Evolutionary conservation across 2,113 vertebrate genomes (phyloP).

Genomic region (Phycodurus eques): DNA sequence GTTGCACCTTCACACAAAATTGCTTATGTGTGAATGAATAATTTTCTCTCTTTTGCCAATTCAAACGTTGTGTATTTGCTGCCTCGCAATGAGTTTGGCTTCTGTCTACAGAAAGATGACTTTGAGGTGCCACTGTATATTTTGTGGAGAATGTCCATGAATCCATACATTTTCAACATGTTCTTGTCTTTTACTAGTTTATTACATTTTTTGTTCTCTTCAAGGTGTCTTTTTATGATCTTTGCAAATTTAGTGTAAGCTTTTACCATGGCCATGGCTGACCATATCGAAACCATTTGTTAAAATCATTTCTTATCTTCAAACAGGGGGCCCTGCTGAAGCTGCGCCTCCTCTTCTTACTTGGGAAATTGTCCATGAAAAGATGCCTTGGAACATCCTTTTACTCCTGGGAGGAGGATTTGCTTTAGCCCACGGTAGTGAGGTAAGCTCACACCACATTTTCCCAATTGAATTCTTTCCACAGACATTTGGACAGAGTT

Average conservation of each 20-base stretch:
- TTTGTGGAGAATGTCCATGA: constrained; percentile 4
- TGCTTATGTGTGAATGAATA: constrained; percentile 26
- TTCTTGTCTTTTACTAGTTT: constrained; percentile 1
- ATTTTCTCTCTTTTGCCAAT: constrained; percentile 30
- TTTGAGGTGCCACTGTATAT: constrained; percentile 26
- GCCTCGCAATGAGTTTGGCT: constrained; percentile 25
- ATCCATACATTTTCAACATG: constrained; percentile 5
- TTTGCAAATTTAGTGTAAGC: constrained; percentile 1
- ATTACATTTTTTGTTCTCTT: constrained; percentile 23
- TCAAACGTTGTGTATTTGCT: constrained; percentile 48
- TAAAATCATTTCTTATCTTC: not conserved
- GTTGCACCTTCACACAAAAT: constrained; percentile 28
- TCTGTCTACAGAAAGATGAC: constrained; percentile 58
- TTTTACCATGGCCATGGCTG: not conserved
- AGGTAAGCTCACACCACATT: constrained; percentile 65
- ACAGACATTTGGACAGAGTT: not conserved
- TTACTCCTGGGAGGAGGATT: constrained; percentile 84
- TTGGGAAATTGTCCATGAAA: constrained; percentile 76
- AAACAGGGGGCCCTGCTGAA: constrained; percentile 31
- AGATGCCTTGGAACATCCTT: constrained; percentile 83
- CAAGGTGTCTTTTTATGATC: not conserved
- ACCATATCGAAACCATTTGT: not conserved
- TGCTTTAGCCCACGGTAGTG: constrained; percentile 82
- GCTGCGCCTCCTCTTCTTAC: constrained; percentile 70
- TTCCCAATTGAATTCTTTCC: not conserved